Conservation (phyloP, 2,797 vertebrate genomes). For the Diplodus puntazzo region DNA sequence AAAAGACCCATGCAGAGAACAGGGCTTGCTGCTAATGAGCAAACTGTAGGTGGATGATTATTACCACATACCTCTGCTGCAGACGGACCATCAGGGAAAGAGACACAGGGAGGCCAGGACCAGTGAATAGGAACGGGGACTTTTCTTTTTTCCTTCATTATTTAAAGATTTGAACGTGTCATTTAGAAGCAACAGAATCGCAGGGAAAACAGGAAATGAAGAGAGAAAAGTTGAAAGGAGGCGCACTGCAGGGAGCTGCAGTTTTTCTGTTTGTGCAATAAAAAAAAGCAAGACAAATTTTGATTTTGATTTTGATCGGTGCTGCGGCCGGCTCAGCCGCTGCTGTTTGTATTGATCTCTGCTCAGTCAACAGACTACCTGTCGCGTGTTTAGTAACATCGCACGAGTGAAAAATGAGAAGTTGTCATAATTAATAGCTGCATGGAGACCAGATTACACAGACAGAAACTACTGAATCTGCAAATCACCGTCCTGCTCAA, state of each 20-base stretch:
- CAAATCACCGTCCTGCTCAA: constrained; percentile 25
- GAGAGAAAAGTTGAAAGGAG: constrained; percentile 25
- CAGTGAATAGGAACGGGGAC: constrained; percentile 7
- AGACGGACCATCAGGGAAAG: constrained; percentile 47
- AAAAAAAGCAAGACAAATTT: constrained; percentile 14
- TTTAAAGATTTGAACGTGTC: constrained; percentile 38
- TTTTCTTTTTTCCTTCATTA: neutral
- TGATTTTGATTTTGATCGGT: constrained; percentile 47
- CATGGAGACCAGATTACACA: constrained; percentile 13
- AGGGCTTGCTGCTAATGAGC: constrained; percentile 72
- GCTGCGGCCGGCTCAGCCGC: constrained; percentile 14
- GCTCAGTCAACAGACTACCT: constrained; percentile 24
- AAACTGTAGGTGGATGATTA: constrained; percentile 75
- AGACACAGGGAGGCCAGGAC: constrained; percentile 21
- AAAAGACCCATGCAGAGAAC: constrained; percentile 71
- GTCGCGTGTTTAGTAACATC: constrained; percentile 36
- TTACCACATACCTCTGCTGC: constrained; percentile 72
- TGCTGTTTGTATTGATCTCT: constrained; percentile 46
- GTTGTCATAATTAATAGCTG: constrained; percentile 39
- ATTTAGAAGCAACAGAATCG: constrained; percentile 29
- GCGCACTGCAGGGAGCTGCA: constrained; percentile 8
- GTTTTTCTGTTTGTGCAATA: constrained; percentile 29
- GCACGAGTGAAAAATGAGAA: constrained; percentile 12
- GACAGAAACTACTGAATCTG: too few species aligned
- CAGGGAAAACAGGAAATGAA: constrained; percentile 30